Conservation (phyloP, 2,797 vertebrate genomes). For the Cyclura pinguis region DNA sequence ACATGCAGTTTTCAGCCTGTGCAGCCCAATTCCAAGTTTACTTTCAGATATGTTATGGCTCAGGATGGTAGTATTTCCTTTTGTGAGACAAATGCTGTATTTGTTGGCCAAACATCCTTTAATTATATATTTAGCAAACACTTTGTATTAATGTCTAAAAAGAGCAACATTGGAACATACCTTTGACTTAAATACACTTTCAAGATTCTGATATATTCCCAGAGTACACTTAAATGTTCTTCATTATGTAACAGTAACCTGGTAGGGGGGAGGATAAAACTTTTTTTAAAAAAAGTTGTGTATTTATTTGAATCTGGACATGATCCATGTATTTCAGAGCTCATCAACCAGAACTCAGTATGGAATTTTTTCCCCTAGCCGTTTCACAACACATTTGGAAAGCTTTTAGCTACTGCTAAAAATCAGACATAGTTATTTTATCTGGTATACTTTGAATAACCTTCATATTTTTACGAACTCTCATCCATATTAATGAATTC, state of each 20-base stretch:
- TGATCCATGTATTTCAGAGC: not conserved
- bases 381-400: not conserved
- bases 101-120: not conserved
- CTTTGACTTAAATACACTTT: not conserved
- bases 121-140: not conserved
- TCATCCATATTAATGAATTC: not conserved
- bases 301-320: conserved; percentile 4
- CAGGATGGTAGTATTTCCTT: not conserved
- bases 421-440: not conserved
- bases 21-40: not conserved
- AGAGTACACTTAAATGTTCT: not conserved
- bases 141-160: not conserved
- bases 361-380: not conserved
- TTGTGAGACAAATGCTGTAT: not conserved
- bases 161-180: not conserved
- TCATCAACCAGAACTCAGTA: not conserved
- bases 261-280: not conserved
- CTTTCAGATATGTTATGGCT: not conserved
- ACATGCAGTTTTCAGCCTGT: not conserved
- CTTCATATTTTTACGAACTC: not conserved
- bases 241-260: not conserved
- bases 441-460: not conserved
- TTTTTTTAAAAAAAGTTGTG: not conserved
- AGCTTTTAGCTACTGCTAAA: not conserved
- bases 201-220: not conserved